phyloP scores from a whole-genome alignment of 2,888 invertebrate species.

The Diplazon laetatorius region DNA sequence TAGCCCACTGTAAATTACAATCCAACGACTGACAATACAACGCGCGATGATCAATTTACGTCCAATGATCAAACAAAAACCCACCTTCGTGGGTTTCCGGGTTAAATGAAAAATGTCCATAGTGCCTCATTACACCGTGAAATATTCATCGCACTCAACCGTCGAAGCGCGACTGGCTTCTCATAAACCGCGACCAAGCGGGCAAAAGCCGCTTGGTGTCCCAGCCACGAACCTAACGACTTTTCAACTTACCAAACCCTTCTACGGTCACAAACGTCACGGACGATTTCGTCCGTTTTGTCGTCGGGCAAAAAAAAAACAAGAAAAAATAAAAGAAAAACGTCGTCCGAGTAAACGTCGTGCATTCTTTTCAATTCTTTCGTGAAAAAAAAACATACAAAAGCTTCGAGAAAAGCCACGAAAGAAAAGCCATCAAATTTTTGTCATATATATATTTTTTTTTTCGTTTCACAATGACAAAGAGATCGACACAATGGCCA shows the following conservation, averaged over 20 bases:
- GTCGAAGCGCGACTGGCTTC: not conserved
- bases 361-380: conserved; percentile 21
- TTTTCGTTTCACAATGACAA: conserved; percentile 2
- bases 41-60: not conserved
- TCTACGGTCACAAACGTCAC: conserved; percentile 65
- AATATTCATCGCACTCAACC: not conserved
- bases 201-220: conserved; percentile 16
- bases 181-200: not conserved
- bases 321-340: no score
- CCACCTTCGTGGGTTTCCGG: not conserved
- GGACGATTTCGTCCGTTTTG: conserved; percentile 54
- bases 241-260: conserved; percentile 69
- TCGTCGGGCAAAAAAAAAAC: no score
- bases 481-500: not conserved
- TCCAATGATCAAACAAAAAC: not conserved
- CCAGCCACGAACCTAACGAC: conserved; percentile 66
- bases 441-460: no score
- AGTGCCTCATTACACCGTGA: not conserved
- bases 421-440: not conserved
- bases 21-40: no score
- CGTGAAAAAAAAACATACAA: conserved; percentile 31
- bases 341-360: not conserved
- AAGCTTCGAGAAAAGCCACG: conserved; percentile 20
- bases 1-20: not conserved
- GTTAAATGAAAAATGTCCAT: not conserved